These are phyloP conservation scores for Elaeidobius kamerunicus DNA, from an alignment of 2,888 invertebrate species.

Conservation along the genomic window DNA sequence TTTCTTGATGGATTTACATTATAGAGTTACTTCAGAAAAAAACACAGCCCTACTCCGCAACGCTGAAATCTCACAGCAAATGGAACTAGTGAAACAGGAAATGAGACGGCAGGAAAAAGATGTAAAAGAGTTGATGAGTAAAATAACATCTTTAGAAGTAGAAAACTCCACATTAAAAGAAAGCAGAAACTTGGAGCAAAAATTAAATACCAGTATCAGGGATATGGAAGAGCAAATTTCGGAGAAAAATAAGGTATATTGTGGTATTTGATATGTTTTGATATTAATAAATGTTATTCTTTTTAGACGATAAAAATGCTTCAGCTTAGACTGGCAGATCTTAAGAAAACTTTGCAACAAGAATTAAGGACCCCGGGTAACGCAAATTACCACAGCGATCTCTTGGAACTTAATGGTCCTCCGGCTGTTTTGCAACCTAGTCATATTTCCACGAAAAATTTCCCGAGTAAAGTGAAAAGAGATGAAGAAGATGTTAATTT, in stretches of 20 bases:
- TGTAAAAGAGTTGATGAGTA: conserved; percentile 58
- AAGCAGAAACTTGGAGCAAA: conserved; percentile 51
- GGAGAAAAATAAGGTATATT: conserved; percentile 61
- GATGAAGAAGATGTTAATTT: conserved; percentile 71
- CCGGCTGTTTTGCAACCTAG: conserved; percentile 65
- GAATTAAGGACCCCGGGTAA: conserved; percentile 63
- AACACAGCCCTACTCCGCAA: conserved; percentile 72
- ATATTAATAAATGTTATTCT: conserved; percentile 7
- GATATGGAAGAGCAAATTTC: conserved; percentile 60
- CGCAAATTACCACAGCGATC: conserved; percentile 56
- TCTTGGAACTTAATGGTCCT: conserved; percentile 47
- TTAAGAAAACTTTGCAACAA: conserved; percentile 88
- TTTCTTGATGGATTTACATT: no score
- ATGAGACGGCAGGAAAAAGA: conserved; percentile 67
- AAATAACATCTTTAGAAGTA: conserved; percentile 56
- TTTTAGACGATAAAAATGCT: conserved; percentile 80
- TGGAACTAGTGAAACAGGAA: conserved; percentile 72
- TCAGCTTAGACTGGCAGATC: conserved; percentile 82
- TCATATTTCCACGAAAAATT: conserved; percentile 52
- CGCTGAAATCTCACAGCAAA: conserved; percentile 78
- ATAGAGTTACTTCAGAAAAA: conserved; percentile 73
- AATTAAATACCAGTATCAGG: conserved; percentile 51
- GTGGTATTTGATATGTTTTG: not conserved
- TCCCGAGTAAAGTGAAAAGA: conserved; percentile 45
- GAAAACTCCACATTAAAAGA: conserved; percentile 47